Conservation (phyloP, 2,113 vertebrate genomes). For the Fukomys damarensis region DNA sequence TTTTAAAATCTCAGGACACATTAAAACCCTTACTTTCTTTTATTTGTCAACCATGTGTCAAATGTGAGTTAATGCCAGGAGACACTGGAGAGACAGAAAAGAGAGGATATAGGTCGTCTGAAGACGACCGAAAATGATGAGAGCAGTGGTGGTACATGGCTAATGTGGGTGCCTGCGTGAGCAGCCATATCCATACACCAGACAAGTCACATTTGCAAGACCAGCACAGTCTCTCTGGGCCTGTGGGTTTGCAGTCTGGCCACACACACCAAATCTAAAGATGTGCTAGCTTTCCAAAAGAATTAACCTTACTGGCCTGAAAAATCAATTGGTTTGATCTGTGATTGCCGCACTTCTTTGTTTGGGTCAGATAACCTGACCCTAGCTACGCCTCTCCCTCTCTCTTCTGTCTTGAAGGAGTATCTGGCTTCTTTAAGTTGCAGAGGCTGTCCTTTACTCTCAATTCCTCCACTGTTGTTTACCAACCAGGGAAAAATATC, state of each 20-base stretch:
- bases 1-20: constrained; percentile 28
- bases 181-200: neutral
- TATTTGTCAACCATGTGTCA: neutral
- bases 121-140: neutral
- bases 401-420: neutral
- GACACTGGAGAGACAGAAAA: neutral
- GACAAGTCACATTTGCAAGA: neutral
- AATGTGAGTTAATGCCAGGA: neutral
- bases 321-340: neutral
- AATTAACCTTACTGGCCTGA: neutral
- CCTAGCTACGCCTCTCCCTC: neutral
- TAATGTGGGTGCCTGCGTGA: accelerated
- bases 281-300: neutral
- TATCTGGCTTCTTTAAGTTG: neutral
- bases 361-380: neutral
- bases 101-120: neutral
- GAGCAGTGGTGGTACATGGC: neutral
- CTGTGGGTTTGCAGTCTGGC: neutral
- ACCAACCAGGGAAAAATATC: neutral
- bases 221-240: neutral
- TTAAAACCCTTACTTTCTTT: constrained; percentile 11
- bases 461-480: neutral
- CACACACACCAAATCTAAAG: neutral
- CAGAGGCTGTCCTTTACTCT: neutral
- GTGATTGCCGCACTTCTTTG: neutral